Evolutionary conservation across 2,888 invertebrate genomes (phyloP), one percentile per base, ranked within the genome.

Genomic region (Zelleria hepariella): DNA sequence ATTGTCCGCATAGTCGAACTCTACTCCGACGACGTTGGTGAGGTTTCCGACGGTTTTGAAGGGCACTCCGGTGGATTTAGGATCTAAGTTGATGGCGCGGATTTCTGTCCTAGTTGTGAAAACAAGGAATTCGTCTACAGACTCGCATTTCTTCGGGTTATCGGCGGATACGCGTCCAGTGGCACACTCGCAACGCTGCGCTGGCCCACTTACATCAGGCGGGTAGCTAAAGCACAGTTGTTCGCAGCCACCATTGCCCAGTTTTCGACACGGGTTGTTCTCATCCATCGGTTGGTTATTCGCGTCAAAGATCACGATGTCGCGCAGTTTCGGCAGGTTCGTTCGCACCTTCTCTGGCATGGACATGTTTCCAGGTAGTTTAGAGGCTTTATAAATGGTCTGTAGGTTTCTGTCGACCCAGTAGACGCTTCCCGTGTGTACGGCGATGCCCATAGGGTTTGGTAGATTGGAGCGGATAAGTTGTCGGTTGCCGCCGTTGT

Each of bases 181-280:
- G 0, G 98, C 95, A 75, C 99, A 99, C n/a, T 95, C 96, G 76
- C 99, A 99, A 42, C 90, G 92, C 66, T 92, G 93, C 57, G 89
- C 90, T 25, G 88, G 76, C 1, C 85, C 84, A n/a, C 82, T 77
- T 0, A 88, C 73, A 8, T 94, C 94, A 0, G 91, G 91, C 0
- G 98, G 97, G 72, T 94, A 94, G 52, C 98, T 95, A 81, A 99
- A 99, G 78, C 99, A 99, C 0, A 99, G 90, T 73, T 99, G 99
- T 57, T 96, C 95, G 76, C 99, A 99, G 18, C 94, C 95, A 0
- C 95, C 95, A 68, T 95, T 95, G 0, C 93, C 93, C 0, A 91
- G 83, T 67, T 92, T 91, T 20, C 91, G 89, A 71, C 97, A 97
- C 0, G 96, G 96, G 73, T 96, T 96, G 18, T 89, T 92, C 10